Evolutionary conservation across 2,888 invertebrate species (phyloP), one percentile per base, ranked within the genome.

Genomic region (Mesochorus sp.): DNA sequence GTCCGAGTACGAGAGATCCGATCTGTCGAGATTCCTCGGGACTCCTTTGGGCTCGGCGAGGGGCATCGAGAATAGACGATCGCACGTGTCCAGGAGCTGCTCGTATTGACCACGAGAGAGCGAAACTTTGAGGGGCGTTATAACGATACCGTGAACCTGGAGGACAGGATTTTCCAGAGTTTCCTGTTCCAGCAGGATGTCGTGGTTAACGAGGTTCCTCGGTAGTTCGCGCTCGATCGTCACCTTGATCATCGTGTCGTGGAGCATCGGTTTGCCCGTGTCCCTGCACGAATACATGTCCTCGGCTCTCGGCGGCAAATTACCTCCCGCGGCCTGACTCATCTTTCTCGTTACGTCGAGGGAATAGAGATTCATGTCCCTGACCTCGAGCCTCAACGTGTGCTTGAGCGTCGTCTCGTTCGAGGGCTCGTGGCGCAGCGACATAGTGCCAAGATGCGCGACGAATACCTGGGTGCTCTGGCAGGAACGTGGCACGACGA

Each of bases 391-490:
- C 3, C 84, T 88, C 8, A 91, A 62, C 47, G 86, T 90, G 37
- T 90, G 89, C 28, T 86, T 89, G 0, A 83, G 83, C 42, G 80
- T 83, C 0, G 84, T 81, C 6, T 86, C 86, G 1, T 64, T 68
- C 0, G 89, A 85, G 0, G 91, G 90, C 31, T 90, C 90, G 28
- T 91, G 90, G 62, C 89, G 90, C 8, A 93, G 92, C 24, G 95
- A 94, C 90, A 98, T 98, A 89, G 96, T 95, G 39, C 98, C 98
- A 81, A 99, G 93, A 93, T 98, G 98, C 12, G 97, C 97, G 42
- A 98, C 96, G 83, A 98, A 93, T 64, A 98, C 97, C 88, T 97
- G 95, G 8, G 94, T 88, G 90, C 97, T 97, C 82, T 93, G 93
- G 28, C 95, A 94, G 6, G 94, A 94, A 80, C 97, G 93, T 0